These are phyloP conservation scores for Cryptophagus acutangulus DNA, from an alignment of 2,888 invertebrate species.

Conservation along the genomic window DNA sequence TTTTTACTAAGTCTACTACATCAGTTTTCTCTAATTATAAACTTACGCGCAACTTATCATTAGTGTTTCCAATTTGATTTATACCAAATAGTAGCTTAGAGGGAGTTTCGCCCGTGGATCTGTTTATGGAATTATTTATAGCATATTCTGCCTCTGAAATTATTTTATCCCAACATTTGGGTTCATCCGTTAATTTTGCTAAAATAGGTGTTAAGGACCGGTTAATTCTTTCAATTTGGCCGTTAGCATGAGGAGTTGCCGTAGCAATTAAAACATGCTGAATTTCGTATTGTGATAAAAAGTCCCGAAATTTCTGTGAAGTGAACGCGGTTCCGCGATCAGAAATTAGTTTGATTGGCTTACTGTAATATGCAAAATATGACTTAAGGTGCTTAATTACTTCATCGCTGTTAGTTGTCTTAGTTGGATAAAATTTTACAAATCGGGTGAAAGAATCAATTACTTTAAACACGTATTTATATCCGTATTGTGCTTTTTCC, in stretches of 20 bases:
- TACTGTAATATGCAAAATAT: no score
- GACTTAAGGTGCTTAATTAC: slow-evolving; percentile 3
- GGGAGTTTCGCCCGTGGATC: slow-evolving; percentile 29
- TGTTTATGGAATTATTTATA: slow-evolving; percentile 28
- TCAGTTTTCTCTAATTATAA: slow-evolving; percentile 15
- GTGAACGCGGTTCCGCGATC: slow-evolving; percentile 21
- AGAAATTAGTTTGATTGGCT: slow-evolving; percentile 18
- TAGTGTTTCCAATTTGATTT: slow-evolving; percentile 23
- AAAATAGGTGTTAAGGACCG: slow-evolving; percentile 18
- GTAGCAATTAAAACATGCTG: slow-evolving; percentile 20
- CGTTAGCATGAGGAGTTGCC: slow-evolving; percentile 20
- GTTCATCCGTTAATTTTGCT: slow-evolving; percentile 11
- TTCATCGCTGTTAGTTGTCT: not conserved
- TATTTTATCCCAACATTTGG: slow-evolving; percentile 19
- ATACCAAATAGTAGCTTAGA: slow-evolving; percentile 31
- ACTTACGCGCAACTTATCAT: slow-evolving; percentile 22
- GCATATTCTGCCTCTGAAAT: slow-evolving; percentile 21
- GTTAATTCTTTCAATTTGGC: slow-evolving; percentile 21
- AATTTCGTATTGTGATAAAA: slow-evolving; percentile 13
- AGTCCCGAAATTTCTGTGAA: slow-evolving; percentile 20
- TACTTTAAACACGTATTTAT: not conserved
- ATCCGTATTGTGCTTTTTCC: not conserved
- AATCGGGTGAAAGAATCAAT: slow-evolving; percentile 4
- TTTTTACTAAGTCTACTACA: not conserved
- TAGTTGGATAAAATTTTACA: slow-evolving; percentile 1